These are phyloP conservation scores for Paramisgurnus dabryanus DNA, from an alignment of 2,113 vertebrate genomes.

Conservation along the genomic window DNA sequence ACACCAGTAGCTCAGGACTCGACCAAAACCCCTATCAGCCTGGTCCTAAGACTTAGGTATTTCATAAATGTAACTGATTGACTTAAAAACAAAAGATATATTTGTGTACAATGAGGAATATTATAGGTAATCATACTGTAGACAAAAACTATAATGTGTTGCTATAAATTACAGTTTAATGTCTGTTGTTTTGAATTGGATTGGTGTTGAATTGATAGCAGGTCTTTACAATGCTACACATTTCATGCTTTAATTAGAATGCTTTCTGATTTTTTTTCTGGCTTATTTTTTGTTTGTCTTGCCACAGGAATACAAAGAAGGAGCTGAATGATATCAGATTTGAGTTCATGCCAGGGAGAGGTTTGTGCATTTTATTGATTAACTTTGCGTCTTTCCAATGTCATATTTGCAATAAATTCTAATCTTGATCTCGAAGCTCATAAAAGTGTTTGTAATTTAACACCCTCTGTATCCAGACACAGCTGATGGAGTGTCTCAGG, in stretches of 20 bases:
- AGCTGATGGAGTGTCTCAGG: constrained; percentile 96
- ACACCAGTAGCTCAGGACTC: constrained; percentile 56
- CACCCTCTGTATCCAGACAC: constrained; percentile 80
- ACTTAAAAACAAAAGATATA: background rate
- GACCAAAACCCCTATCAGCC: constrained; percentile 85
- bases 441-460: background rate
- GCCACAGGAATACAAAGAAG: constrained; percentile 92
- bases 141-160: too few species aligned
- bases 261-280: background rate
- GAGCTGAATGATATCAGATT: constrained; percentile 98
- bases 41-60: constrained; percentile 94
- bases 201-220: too few species aligned
- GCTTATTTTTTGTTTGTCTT: constrained; percentile 29
- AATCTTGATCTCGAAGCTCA: background rate
- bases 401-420: background rate
- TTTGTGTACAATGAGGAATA: background rate
- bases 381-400: background rate
- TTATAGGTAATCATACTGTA: background rate
- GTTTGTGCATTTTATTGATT: constrained; percentile 67
- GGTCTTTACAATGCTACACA: too few species aligned
- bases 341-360: constrained; percentile 97
- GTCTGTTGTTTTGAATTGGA: too few species aligned
- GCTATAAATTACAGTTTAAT: too few species aligned
- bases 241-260: background rate
- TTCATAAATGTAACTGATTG: background rate